A percentile compares a stretch with the other conserved stretches of the same genome.
Conservation (phyloP, 2,113 vertebrate genomes). For the Ictalurus furcatus region DNA sequence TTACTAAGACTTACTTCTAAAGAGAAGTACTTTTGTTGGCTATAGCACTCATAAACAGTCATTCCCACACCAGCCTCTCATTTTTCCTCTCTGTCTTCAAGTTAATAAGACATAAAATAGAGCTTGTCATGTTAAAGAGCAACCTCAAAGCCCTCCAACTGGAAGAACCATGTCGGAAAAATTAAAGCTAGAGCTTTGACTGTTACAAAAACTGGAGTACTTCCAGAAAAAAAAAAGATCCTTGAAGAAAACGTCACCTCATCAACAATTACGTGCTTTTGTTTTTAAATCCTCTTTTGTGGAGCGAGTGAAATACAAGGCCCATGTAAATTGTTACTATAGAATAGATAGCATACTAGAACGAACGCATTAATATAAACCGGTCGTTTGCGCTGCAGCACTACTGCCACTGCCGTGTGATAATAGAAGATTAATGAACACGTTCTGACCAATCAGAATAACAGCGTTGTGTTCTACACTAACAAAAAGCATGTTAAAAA, state of each 20-base stretch:
- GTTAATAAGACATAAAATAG: background rate
- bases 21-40: no score
- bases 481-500: background rate
- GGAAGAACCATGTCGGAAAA: background rate
- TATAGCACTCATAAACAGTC: background rate
- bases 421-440: no score
- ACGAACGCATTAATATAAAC: background rate
- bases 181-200: background rate
- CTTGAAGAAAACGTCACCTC: background rate
- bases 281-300: background rate
- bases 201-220: background rate
- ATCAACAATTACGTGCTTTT: background rate
- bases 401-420: no score
- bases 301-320: background rate
- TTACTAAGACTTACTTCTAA: no score
- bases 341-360: background rate
- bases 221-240: background rate
- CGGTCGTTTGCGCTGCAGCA: no score
- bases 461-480: background rate
- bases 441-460: background rate
- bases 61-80: background rate
- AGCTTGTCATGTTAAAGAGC: background rate
- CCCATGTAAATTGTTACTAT: background rate
- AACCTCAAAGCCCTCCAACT: background rate
- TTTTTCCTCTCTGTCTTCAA: background rate